Base-by-base conservation (phyloP, 2,113 vertebrate species). In the Paraplagusia blochii region DNA sequence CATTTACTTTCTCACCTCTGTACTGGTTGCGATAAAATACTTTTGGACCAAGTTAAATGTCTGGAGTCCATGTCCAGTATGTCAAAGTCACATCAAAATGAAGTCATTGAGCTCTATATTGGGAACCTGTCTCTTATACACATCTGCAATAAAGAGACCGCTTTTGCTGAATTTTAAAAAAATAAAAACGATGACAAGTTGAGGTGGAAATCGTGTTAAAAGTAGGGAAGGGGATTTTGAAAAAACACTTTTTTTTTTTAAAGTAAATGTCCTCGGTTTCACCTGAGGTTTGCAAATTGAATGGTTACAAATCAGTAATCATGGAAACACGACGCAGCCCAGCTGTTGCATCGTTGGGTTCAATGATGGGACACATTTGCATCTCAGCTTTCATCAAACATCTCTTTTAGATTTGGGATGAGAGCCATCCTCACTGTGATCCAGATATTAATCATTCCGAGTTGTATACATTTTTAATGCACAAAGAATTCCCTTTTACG, bases 391-490 rank as follows among this genome's bases (percentile, higher is more conserved):
- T 62, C 38, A 50, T 57, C 61, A 11, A 53, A 51, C 62, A 56
- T 9, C 33, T 33, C 47, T 51, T 65, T 44, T 53, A 16, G 48
- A 13, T 10, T 6, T 13, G 38, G n/a, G 34, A 12, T 15, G 35
- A 11, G 6, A 59, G 52, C 44, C 36, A 9, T 45, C 65, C 66
- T 70, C 56, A 36, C 18, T 43, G 14, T 42, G 19, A 60, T 34
- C 18, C 45, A 65, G 44, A 75, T 77, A 59, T 79, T 62, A 68
- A 75, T 68, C 56, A 13, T 47, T 33, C 12, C 22, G 3, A 29
- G 22, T 29, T 29, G 6, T 29, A 29, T 66, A 58, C 77, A 77
- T 77, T 66, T 77, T 84, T 77, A 47, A 81, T 68, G 29, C 59
- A 45, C 58, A 55, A 14, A 22, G 52, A 53, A 62, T 71, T 74